Base-by-base conservation (phyloP, 2,113 vertebrate genomes). In the Oryzias javanicus region DNA sequence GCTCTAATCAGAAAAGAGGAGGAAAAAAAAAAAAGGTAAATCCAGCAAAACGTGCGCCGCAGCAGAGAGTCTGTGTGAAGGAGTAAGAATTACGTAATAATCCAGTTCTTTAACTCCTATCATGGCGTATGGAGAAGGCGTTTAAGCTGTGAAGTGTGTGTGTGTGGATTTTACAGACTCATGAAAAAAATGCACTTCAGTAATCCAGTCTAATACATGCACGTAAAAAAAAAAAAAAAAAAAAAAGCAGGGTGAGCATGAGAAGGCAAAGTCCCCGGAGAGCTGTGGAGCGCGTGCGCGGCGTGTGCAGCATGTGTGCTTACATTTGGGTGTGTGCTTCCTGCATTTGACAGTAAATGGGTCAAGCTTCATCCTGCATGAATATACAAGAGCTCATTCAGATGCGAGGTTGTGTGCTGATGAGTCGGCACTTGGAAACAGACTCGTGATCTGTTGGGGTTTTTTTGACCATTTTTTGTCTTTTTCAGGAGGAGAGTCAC, bases 1-100 rank as follows among this genome's bases (percentile, higher is more conserved):
- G 80, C 70, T 76, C 83, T 80, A 80, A 85, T 87, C 74, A 84
- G 51, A 71, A 78, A 5, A 17, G 15, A 13, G n/a, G n/a, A n/a
- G 51, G 49, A 74, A 60, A 58, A 64, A 65, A 42, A 48, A 2
- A 18, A 55, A 42, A 25, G 40, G 46, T 42, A 80, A 81, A 83
- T 74, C 78, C 42, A 44, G 20, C 48, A 70, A 73, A 80, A 25
- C 72, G 76, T 61, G 70, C 8, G 64, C 76, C 52, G 35, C 35
- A 72, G 54, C 22, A 24, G 29, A 49, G 46, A 22, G 51, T 35
- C 14, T 49, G 65, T 60, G 42, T 12, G 70, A 18, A 22, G 42
- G 72, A 49, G 59, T 77, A 57, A 56, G 4, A 78, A 78, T 85
- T 79, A 80, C 8, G 42, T 82, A 83, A 86, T 75, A 70, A 77